Percentiles rank a stretch among this genome's conserved stretches.
Conservation (phyloP, 2,888 invertebrate species). For the Platycheirus albimanus region DNA sequence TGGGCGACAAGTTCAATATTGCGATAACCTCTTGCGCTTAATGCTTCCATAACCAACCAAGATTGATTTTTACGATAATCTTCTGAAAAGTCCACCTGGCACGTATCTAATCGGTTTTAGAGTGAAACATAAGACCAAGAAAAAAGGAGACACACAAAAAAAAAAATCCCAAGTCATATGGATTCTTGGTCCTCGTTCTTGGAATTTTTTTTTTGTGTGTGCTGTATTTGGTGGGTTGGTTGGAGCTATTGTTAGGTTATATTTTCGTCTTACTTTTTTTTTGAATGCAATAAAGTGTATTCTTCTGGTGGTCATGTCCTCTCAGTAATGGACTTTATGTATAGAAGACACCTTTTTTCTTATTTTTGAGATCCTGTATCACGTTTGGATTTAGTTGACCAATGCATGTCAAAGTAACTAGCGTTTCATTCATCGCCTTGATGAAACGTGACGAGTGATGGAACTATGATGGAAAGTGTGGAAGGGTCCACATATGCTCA, state of each 20-base stretch:
- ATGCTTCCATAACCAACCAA: background rate
- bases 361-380: background rate
- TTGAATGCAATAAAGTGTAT: constrained; percentile 15
- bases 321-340: constrained; percentile 2
- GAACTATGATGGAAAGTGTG: background rate
- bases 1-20: no score
- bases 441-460: background rate
- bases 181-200: background rate
- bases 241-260: constrained; percentile 2
- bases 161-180: no score
- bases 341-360: constrained; percentile 4
- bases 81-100: constrained; percentile 7
- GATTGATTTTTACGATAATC: constrained; percentile 1
- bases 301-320: background rate
- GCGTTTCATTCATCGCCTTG: background rate
- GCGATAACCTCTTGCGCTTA: background rate
- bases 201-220: background rate
- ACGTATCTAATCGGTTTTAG: constrained; percentile 8
- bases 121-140: background rate
- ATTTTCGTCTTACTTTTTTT: background rate
- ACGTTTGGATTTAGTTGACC: constrained; percentile 19
- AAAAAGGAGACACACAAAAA: background rate
- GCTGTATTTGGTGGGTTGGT: background rate
- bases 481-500: background rate
- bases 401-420: constrained; percentile 4